Evolutionary conservation across 2,888 invertebrate genomes (phyloP).

Genomic region (Erebia aethiops): DNA sequence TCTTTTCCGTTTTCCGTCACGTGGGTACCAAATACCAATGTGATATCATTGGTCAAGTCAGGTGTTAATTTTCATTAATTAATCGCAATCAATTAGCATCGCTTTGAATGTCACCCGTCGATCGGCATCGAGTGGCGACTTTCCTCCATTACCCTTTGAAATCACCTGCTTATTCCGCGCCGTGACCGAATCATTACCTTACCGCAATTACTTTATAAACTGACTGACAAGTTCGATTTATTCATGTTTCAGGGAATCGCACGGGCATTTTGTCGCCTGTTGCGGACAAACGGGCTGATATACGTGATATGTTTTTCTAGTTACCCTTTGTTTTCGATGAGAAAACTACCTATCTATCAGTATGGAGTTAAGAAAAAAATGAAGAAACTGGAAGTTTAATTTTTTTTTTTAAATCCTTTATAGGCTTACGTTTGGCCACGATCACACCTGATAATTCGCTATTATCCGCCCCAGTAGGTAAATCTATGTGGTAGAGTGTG

Average conservation of each 20-base stretch:
- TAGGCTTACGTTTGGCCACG: too few species aligned
- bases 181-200: conserved; percentile 35
- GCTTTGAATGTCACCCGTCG: conserved; percentile 10
- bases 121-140: conserved; percentile 21
- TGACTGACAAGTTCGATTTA: conserved; percentile 13
- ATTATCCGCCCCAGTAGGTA: too few species aligned
- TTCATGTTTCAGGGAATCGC: conserved; percentile 29
- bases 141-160: conserved; percentile 39
- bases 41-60: too few species aligned
- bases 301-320: background rate
- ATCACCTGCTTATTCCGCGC: conserved; percentile 33
- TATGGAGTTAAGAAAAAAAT: too few species aligned
- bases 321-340: too few species aligned
- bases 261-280: background rate
- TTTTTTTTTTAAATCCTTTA: too few species aligned
- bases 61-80: background rate
- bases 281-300: background rate
- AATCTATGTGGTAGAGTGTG: too few species aligned
- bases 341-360: too few species aligned
- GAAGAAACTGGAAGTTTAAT: too few species aligned
- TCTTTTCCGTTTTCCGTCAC: too few species aligned
- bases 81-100: conserved; percentile 12
- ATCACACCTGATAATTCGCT: too few species aligned
- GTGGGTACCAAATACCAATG: too few species aligned
- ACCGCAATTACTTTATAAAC: conserved; percentile 9